These are phyloP conservation scores for Trinectes maculatus DNA, from an alignment of 2,113 vertebrate species.

Conservation along the genomic window DNA sequence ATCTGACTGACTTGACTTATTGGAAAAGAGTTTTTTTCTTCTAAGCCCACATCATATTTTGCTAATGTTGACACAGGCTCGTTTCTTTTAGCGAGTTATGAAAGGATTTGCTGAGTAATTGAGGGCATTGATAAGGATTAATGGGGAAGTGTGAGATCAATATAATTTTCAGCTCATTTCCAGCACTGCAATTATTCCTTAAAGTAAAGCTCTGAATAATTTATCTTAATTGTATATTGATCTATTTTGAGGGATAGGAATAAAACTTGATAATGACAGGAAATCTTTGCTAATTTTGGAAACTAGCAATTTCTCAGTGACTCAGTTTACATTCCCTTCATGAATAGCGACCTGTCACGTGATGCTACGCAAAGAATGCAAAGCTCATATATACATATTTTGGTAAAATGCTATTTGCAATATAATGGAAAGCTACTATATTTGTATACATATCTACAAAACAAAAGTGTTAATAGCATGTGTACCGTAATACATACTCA, in stretches of 20 bases:
- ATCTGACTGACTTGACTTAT: constrained; percentile 1
- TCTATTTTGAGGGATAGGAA: constrained; percentile 31
- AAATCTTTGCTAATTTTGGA: constrained; percentile 36
- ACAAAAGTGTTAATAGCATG: no score
- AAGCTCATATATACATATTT: background rate
- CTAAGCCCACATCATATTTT: constrained; percentile 7
- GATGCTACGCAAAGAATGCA: background rate
- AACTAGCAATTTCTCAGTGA: constrained; percentile 26
- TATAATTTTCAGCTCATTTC: constrained; percentile 61
- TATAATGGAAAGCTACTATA: no score
- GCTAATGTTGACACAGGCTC: constrained; percentile 8
- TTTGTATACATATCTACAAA: no score
- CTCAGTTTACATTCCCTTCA: background rate
- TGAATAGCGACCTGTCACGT: constrained; percentile 5
- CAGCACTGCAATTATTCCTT: constrained; percentile 52
- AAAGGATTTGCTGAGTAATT: constrained; percentile 55
- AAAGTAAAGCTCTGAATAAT: constrained; percentile 55
- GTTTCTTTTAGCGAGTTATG: constrained; percentile 14
- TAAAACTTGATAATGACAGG: constrained; percentile 23
- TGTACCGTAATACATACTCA: no score
- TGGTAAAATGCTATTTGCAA: no score
- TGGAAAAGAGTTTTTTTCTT: background rate
- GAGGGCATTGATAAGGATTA: constrained; percentile 52
- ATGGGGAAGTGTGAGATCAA: constrained; percentile 52
- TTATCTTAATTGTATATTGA: constrained; percentile 58